phyloP scores from a whole-genome alignment of 2,888 invertebrate species.

The Spilarctia lutea region DNA sequence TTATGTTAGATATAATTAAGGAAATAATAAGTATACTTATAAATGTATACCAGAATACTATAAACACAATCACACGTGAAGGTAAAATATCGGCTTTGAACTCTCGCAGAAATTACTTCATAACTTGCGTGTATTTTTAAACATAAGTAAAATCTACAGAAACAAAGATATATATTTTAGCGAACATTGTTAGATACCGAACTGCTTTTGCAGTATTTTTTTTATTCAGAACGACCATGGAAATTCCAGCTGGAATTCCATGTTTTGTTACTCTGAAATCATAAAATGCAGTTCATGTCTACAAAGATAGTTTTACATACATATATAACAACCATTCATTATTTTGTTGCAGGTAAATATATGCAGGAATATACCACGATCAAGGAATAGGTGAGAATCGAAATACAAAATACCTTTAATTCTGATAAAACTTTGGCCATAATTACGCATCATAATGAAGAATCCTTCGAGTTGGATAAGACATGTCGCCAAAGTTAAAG shows the following conservation, averaged over 20 bases:
- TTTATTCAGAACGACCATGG: background rate
- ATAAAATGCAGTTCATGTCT: background rate
- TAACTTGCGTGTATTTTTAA: too few species aligned
- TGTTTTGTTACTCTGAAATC: background rate
- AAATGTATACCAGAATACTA: too few species aligned
- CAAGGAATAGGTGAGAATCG: background rate
- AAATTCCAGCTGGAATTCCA: background rate
- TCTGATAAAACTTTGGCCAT: slow-evolving; percentile 34
- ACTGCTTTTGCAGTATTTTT: too few species aligned
- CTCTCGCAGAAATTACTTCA: too few species aligned
- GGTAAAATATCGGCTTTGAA: too few species aligned
- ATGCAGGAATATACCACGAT: background rate
- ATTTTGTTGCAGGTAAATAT: slow-evolving; percentile 45
- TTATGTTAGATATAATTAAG: background rate
- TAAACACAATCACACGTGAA: too few species aligned
- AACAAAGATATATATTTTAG: background rate
- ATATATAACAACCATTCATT: background rate
- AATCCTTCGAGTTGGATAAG: slow-evolving; percentile 55
- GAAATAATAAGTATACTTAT: background rate
- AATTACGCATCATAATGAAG: slow-evolving; percentile 38
- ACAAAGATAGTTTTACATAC: background rate
- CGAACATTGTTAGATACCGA: background rate
- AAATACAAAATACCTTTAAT: background rate
- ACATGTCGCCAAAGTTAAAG: slow-evolving; percentile 63
- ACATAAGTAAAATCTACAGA: too few species aligned